phyloP scores from a whole-genome alignment of 1,140 invertebrate species.

The Drosophila baimaii region DNA sequence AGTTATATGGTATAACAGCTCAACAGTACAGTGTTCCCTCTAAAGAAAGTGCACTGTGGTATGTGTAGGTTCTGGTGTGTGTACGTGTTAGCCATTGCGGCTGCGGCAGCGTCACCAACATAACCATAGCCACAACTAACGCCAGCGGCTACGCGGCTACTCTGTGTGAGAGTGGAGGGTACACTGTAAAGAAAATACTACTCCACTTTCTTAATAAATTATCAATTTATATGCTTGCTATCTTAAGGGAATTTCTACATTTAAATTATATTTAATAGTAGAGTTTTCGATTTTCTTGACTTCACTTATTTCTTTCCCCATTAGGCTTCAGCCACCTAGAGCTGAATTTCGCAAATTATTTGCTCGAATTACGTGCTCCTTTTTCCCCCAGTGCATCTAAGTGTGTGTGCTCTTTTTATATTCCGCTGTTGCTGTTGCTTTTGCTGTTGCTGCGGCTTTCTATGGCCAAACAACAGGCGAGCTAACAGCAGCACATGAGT shows the following conservation, averaged over 20 bases:
- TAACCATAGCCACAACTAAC: slow-evolving; percentile 61
- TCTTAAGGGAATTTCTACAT: fast-evolving
- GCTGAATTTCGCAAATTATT: not conserved
- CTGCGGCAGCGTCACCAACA: slow-evolving; percentile 57
- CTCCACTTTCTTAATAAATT: not conserved
- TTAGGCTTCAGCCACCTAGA: too few relatives aligned
- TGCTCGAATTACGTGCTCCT: not conserved
- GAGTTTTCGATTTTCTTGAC: too few relatives aligned
- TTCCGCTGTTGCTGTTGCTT: slow-evolving; percentile 26
- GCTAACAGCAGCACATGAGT: slow-evolving; percentile 69
- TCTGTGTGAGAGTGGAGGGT: slow-evolving; percentile 25
- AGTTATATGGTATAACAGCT: not conserved
- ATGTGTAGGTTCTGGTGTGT: slow-evolving; percentile 1
- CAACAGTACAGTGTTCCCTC: not conserved
- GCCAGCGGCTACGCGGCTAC: slow-evolving; percentile 38
- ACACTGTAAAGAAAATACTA: slow-evolving; percentile 1
- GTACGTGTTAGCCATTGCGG: slow-evolving; percentile 32
- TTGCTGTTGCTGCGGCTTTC: slow-evolving; percentile 49
- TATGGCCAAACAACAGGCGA: slow-evolving; percentile 52
- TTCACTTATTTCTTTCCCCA: too few relatives aligned
- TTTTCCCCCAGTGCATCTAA: slow-evolving; percentile 35
- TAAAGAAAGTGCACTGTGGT: slow-evolving; percentile 3
- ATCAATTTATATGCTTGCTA: not conserved
- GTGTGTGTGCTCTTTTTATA: slow-evolving; percentile 49
- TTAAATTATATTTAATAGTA: not conserved